Evolutionary conservation across 2,888 invertebrate species (phyloP), one percentile per base, ranked within the genome.

Genomic region (Barypeithes pellucidus): DNA sequence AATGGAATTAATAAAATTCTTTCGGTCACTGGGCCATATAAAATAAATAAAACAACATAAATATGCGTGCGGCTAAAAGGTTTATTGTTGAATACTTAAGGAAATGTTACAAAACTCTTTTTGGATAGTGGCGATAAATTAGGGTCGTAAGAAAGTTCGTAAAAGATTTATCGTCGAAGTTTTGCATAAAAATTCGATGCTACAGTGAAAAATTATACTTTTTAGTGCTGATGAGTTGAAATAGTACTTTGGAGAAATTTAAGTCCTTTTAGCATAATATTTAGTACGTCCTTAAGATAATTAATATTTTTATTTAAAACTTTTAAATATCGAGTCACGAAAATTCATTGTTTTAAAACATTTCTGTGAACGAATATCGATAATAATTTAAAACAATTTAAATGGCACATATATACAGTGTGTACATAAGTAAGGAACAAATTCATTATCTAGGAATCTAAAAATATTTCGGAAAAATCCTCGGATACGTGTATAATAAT

Each of bases 131-230:
- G 61, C 8, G 43, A 61, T 43, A 61, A 61, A 61, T 61, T 22
- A 61, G 16, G 12, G 50, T 50, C 16, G 20, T 47, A 61, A 29
- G 61, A 68, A 61, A 68, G 68, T 61, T 24, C 16, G 47, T 59
- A 16, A 12, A 52, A 52, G 70, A 70, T 70, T 70, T 70, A 70
- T 57, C 50, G 29, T 29, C 50, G 20, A 14, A 24, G 47, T 45
- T 70, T 70, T 39, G 65, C 70, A 70, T 70, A 70, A 63, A 63
- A 70, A 54, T 52, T 33, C 63, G 54, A 36, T 63, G 47, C 20
- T 39, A 16, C n/a, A 16, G 47, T 59, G 50, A 33, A 68, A 61
- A 61, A 61, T 52, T 16, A 60, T 20, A 33, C 50, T 50, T 68
- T 60, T 67, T 47, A 22, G 52, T 50, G 50, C 52, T 39, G 62